These are phyloP conservation scores for Onychomys torridus DNA, from an alignment of 2,797 vertebrate species.

Conservation along the genomic window DNA sequence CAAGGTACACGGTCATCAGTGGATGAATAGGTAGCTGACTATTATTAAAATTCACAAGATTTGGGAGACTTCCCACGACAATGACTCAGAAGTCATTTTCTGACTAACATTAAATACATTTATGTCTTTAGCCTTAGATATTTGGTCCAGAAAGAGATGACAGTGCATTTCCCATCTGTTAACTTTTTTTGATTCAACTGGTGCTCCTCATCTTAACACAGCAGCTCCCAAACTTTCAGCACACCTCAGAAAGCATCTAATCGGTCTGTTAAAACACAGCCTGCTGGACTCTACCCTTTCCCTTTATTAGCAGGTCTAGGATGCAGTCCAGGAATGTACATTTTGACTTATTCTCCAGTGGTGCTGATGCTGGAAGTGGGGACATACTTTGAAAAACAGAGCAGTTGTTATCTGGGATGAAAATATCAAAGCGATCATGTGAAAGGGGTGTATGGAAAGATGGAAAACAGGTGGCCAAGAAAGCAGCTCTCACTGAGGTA, in stretches of 20 bases:
- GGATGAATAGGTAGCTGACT: background rate
- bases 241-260: background rate
- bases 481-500: background rate
- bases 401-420: background rate
- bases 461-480: background rate
- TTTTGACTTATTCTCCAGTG: background rate
- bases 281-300: background rate
- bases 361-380: background rate
- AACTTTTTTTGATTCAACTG: background rate
- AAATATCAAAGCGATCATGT: conserved; percentile 1
- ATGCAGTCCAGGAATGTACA: background rate
- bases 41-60: background rate
- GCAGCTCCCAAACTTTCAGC: conserved; percentile 23
- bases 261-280: background rate
- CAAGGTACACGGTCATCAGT: background rate
- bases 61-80: background rate
- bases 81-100: background rate
- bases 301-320: background rate
- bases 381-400: background rate
- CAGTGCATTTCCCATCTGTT: background rate
- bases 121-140: conserved; percentile 54
- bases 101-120: conserved; percentile 19
- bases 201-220: background rate
- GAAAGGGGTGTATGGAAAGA: background rate
- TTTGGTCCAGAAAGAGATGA: conserved; percentile 13